Base-by-base conservation (phyloP, 1,140 invertebrate genomes). In the Conopomorpha cramerella region DNA sequence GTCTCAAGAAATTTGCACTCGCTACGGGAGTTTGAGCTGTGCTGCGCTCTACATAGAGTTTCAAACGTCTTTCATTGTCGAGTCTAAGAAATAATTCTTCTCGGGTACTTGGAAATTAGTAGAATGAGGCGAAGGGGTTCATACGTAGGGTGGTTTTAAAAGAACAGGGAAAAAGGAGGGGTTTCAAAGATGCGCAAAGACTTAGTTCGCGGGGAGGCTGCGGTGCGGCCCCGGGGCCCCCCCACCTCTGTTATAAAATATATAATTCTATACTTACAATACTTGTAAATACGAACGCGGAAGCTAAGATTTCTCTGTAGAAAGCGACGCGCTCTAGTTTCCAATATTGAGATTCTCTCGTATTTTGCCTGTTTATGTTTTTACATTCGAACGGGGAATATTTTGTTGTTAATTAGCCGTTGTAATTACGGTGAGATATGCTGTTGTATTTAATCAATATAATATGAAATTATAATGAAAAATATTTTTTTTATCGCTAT, bases 171-270 rank as follows among this genome's bases (percentile, higher is more conserved):
- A 72, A 72, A 72, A 71, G 63, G 70, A 65, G 70, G 67, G 70
- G 64, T n/a, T n/a, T n/a, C n/a, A 74, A 74, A 74, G 70, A 74
- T 74, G 70, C 70, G 70, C 70, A 71, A n/a, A n/a, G 70, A 74
- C 70, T 74, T 74, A 74, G 70, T 74, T 72, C 59, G 61, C 56
- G 47, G 64, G 66, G 60, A 56, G 46, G 27, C 49, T 37, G 50
- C 54, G 56, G 44, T 53, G 31, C 3, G 16, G 17, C 3, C 3
- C 6, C n/a, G 64, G 68, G 51, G 67, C n/a, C n/a, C n/a, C n/a
- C n/a, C n/a, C n/a, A n/a, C n/a, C n/a, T n/a, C n/a, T n/a, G n/a
- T 72, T 74, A 74, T 74, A 74, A 74, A 74, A 74, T 74, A 74
- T 74, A 74, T 74, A 74, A 74, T 74, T 74, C 70, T 74, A 74